phyloP scores from a whole-genome alignment of 2,888 invertebrate genomes.

The Psylliodes chrysocephalus region DNA sequence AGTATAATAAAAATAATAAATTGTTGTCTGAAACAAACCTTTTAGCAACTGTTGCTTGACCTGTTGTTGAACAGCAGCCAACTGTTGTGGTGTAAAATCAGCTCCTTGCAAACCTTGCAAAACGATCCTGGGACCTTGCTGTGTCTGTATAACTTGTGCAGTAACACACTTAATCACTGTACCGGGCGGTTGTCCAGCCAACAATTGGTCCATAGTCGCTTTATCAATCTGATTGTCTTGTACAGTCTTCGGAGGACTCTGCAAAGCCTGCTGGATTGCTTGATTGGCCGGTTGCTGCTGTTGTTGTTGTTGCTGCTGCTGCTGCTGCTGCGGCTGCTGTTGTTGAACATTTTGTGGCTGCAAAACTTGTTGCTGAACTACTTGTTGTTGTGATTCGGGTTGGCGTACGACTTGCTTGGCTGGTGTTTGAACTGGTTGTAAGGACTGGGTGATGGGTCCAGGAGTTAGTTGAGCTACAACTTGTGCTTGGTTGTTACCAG shows the following conservation, averaged over 20 bases:
- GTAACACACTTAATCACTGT: slow-evolving; percentile 89
- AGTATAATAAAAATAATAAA: too few species aligned
- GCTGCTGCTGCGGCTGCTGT: too few species aligned
- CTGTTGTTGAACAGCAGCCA: slow-evolving; percentile 86
- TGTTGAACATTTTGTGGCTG: slow-evolving; percentile 29
- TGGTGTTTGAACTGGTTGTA: slow-evolving; percentile 27
- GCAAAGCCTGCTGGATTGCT: slow-evolving; percentile 44
- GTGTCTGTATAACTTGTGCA: slow-evolving; percentile 87
- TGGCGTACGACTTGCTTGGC: slow-evolving; percentile 27
- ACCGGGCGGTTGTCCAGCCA: slow-evolving; percentile 85
- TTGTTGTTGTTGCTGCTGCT: slow-evolving; percentile 32
- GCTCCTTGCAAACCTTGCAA: slow-evolving; percentile 86
- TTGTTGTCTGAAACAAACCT: slow-evolving; percentile 68
- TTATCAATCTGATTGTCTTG: slow-evolving; percentile 47
- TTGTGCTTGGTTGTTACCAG: slow-evolving; percentile 82
- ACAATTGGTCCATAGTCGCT: slow-evolving; percentile 75
- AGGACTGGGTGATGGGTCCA: slow-evolving; percentile 53
- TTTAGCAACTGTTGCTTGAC: slow-evolving; percentile 88
- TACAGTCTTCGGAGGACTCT: slow-evolving; percentile 35
- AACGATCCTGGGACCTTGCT: slow-evolving; percentile 86
- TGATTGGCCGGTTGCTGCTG: slow-evolving; percentile 36
- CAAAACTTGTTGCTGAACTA: slow-evolving; percentile 42
- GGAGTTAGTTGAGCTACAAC: slow-evolving; percentile 77
- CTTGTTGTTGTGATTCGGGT: slow-evolving; percentile 34
- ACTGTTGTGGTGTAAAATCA: slow-evolving; percentile 83